These are phyloP conservation scores for Drosophila ercepeae DNA, from an alignment of 1,140 invertebrate genomes.

Conservation along the genomic window DNA sequence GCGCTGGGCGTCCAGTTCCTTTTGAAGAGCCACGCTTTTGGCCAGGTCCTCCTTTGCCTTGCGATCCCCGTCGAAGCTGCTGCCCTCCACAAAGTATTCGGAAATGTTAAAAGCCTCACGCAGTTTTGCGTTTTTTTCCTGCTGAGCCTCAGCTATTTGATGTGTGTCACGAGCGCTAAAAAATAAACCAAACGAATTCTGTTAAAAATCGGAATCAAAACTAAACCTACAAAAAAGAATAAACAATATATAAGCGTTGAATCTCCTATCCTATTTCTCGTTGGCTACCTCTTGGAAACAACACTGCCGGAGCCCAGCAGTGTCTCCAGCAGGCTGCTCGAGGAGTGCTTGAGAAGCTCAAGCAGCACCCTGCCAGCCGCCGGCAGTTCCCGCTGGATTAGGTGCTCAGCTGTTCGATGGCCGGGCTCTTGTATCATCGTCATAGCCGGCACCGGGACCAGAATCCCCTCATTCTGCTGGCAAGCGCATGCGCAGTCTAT, in stretches of 20 bases:
- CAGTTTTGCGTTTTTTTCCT: constrained; percentile 96
- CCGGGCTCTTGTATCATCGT: constrained; percentile 7
- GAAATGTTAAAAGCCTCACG: constrained; percentile 97
- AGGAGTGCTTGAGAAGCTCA: constrained; percentile 70
- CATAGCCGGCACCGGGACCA: constrained; percentile 34
- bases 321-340: constrained; percentile 60
- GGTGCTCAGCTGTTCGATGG: constrained; percentile 52
- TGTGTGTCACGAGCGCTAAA: constrained; percentile 96
- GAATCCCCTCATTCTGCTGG: constrained; percentile 31
- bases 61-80: constrained; percentile 94
- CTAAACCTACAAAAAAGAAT: neutral
- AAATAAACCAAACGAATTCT: constrained; percentile 27
- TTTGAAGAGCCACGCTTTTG: constrained; percentile 85
- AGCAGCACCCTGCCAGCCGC: constrained; percentile 41
- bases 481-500: constrained; percentile 69
- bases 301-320: constrained; percentile 65
- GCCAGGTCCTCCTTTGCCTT: constrained; percentile 91
- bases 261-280: neutral
- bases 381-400: constrained; percentile 31
- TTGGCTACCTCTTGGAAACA: constrained; percentile 42
- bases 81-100: constrained; percentile 96
- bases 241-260: neutral
- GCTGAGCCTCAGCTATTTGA: constrained; percentile 97
- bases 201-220: neutral
- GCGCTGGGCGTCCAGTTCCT: constrained; percentile 84